Evolutionary conservation across 2,113 vertebrate genomes (phyloP), one percentile per base, ranked within the genome.

Genomic region (Ctenomys sociabilis): DNA sequence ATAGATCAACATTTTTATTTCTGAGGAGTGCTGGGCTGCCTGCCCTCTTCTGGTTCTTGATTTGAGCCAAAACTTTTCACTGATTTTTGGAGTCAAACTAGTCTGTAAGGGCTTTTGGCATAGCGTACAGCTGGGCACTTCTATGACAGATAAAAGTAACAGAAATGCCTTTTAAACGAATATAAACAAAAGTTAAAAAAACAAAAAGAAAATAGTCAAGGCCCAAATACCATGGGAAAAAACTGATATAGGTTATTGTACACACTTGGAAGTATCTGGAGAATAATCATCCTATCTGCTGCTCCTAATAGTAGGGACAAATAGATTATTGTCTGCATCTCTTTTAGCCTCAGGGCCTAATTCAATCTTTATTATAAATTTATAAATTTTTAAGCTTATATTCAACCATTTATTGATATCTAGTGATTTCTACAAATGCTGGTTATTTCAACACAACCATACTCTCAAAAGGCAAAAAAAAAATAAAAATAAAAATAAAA

Each of bases 111-210:
- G 43, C 43, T 96, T 94, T 75, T 91, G 57, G 87, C 35, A 84
- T 8, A 91, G 37, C 49, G 87, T 30, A 84, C 7, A 91, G 37
- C 49, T 72, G n/a, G n/a, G 28, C 37, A 91, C 7, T 35, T 92
- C 40, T 92, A 17, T 94, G 37, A 93, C 64, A 94, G 82, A 81
- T 1, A 2, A 57, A 85, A 52, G 80, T 81, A 14, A 93, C 77
- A 94, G 49, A 90, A 95, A 96, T 93, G 4, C 43, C 61, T 93
- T 3, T 77, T 59, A 88, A 49, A 85, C 19, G 22, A 94, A 96
- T 91, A 95, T 16, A 87, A 92, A 85, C 35, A 78, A 81, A 95
- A 91, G 66, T 3, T 93, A 52, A 94, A 97, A 94, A 90, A 9
- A 93, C 3, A 95, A 78, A 72, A 95, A 85, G 24, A 93, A 96